Base-by-base conservation (phyloP, 2,797 vertebrate genomes). In the Vireo griseus region DNA sequence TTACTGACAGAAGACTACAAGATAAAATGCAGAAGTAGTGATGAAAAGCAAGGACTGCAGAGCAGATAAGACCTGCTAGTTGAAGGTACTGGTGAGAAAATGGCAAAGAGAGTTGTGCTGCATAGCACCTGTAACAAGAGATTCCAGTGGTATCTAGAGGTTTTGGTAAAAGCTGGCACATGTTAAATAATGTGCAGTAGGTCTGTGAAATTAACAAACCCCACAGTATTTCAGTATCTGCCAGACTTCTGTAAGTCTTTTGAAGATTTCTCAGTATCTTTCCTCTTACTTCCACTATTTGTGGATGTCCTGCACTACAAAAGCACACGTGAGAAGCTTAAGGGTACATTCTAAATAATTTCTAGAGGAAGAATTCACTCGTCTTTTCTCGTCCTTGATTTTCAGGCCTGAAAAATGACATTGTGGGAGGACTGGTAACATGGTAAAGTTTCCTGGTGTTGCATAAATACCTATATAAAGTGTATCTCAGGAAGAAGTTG, bases 11-110 rank as follows among this genome's bases (percentile, higher is more conserved):
- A 51, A 52, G 21, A 50, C 33, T 78, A 79, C 17, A 50, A 86
- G 88, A 76, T 67, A 81, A 90, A 93, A 91, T 54, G 35, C 16
- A 85, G 6, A 37, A 66, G n/a, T 6, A 68, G 51, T 35, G 86
- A 58, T 28, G 83, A 86, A 50, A 93, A 86, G 9, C 15, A 33
- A 82, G 28, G 79, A 76, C 42, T 84, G n/a, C 33, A 86, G 84
- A 74, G 68, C 75, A 83, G 45, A 14, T 45, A 93, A 80, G 16
- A n/a, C 39, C 10, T 33, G 12, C 58, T 77, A 71, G 54, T 57
- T 81, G 50, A 66, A 90, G 67, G 18, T 83, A 42, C 3, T 19
- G 18, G 45, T 51, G 35, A 94, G 33, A 94, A 93, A 33, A 80
- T 5, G 25, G 26, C 26, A 65, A 67, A 61, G 59, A 29, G 44